Conservation (phyloP, 2,888 invertebrate genomes). For the Monochamus alternatus region DNA sequence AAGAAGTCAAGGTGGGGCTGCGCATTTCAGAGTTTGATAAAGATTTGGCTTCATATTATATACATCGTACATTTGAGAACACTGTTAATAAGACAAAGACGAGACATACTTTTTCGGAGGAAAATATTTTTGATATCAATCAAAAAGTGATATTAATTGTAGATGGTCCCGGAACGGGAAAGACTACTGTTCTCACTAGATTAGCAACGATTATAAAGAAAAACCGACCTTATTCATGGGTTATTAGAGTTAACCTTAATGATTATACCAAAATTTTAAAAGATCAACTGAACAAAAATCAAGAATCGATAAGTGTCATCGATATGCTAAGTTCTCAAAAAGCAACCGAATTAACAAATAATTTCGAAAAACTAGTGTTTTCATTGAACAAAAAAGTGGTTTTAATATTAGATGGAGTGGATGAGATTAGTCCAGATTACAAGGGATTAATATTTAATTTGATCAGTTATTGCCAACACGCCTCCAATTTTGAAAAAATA, state of each 20-base stretch:
- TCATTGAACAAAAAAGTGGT: constrained; percentile 4
- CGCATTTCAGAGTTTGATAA: neutral
- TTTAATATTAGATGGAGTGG: constrained; percentile 29
- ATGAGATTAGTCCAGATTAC: constrained; percentile 25
- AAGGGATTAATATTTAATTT: constrained; percentile 3
- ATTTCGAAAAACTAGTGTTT: constrained; percentile 20
- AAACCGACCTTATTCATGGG: neutral
- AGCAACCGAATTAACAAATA: neutral
- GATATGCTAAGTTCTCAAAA: constrained; percentile 4
- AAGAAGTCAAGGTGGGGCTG: constrained; percentile 4
- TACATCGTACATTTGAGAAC: constrained; percentile 6
- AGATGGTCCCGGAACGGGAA: constrained; percentile 33
- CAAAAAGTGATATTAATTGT: constrained; percentile 24
- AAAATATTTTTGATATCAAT: constrained; percentile 5
- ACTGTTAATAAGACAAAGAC: neutral
- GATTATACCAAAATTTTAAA: neutral
- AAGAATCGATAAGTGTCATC: neutral
- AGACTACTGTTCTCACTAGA: constrained; percentile 27
- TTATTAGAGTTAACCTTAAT: constrained; percentile 14
- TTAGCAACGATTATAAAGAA: neutral
- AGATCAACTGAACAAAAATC: neutral
- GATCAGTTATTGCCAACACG: neutral
- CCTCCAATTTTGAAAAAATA: constrained; percentile 25
- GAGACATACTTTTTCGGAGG: neutral
- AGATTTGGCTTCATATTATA: neutral